Evolutionary conservation across 2,113 vertebrate species (phyloP).

Genomic region (Corythaeola cristata): DNA sequence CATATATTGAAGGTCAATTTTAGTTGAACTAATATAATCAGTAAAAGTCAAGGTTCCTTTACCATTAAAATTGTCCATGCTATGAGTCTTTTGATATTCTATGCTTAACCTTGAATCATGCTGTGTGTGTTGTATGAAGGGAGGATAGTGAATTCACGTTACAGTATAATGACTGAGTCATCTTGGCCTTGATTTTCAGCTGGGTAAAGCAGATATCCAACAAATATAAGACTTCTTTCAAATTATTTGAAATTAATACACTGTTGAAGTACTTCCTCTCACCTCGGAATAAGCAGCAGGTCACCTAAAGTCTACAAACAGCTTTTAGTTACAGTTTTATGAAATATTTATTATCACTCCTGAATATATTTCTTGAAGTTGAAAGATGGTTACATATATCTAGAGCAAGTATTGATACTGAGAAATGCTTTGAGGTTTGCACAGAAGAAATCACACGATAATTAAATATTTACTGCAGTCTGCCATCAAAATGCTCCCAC

Average conservation of each 20-base stretch:
- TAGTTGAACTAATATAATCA: constrained; percentile 73
- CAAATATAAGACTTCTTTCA: constrained; percentile 17
- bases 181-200: constrained; percentile 54
- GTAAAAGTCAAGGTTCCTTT: constrained; percentile 73
- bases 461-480: constrained; percentile 50
- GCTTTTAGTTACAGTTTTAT: constrained; percentile 36
- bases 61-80: constrained; percentile 68
- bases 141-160: background rate
- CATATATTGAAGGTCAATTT: constrained; percentile 74
- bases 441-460: constrained; percentile 8
- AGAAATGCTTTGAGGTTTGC: constrained; percentile 35
- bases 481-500: background rate
- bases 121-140: constrained; percentile 6
- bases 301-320: constrained; percentile 22
- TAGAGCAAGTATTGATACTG: constrained; percentile 49
- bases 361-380: constrained; percentile 49
- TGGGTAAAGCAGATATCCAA: constrained; percentile 25
- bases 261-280: constrained; percentile 12
- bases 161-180: background rate
- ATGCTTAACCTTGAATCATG: constrained; percentile 71
- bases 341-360: constrained; percentile 55
- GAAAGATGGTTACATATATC: constrained; percentile 42
- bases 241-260: constrained; percentile 66
- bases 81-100: constrained; percentile 66
- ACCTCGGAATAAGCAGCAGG: constrained; percentile 21